These are phyloP conservation scores for Phoxinus phoxinus DNA, from an alignment of 2,113 vertebrate species.

Conservation along the genomic window DNA sequence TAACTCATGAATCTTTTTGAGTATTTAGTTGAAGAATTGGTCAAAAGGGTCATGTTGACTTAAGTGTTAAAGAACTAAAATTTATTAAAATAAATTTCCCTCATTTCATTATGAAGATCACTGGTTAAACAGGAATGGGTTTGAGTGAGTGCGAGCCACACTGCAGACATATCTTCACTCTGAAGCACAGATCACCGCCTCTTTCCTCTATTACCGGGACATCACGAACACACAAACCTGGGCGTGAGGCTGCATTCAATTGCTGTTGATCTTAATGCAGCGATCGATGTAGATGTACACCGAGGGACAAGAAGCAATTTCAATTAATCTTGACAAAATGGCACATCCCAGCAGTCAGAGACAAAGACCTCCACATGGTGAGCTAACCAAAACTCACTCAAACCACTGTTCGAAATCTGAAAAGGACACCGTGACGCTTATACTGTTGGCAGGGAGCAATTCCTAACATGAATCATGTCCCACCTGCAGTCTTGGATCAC, in stretches of 20 bases:
- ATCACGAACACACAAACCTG: constrained; percentile 58
- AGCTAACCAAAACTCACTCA: background rate
- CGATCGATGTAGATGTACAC: constrained; percentile 66
- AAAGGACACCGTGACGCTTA: constrained; percentile 7
- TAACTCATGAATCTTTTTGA: background rate
- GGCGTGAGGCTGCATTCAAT: constrained; percentile 75
- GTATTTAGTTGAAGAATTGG: background rate
- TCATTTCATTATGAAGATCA: background rate
- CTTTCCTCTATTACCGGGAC: constrained; percentile 50
- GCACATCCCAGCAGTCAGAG: constrained; percentile 47
- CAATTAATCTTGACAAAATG: constrained; percentile 74
- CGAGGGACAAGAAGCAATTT: constrained; percentile 58
- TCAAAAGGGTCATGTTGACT: background rate
- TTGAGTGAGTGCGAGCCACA: background rate
- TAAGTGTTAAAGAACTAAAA: background rate
- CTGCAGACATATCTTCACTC: background rate
- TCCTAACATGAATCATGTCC: constrained; percentile 64
- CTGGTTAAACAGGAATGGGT: background rate
- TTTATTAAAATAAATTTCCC: background rate
- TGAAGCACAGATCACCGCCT: constrained; percentile 8
- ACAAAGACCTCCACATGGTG: background rate
- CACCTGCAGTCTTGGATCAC: constrained; percentile 66
- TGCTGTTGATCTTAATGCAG: constrained; percentile 67
- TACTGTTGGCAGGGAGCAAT: constrained; percentile 34
- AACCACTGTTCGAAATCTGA: background rate